Evolutionary conservation across 1,140 invertebrate genomes (phyloP).

Genomic region (Temnothorax nylanderi): DNA sequence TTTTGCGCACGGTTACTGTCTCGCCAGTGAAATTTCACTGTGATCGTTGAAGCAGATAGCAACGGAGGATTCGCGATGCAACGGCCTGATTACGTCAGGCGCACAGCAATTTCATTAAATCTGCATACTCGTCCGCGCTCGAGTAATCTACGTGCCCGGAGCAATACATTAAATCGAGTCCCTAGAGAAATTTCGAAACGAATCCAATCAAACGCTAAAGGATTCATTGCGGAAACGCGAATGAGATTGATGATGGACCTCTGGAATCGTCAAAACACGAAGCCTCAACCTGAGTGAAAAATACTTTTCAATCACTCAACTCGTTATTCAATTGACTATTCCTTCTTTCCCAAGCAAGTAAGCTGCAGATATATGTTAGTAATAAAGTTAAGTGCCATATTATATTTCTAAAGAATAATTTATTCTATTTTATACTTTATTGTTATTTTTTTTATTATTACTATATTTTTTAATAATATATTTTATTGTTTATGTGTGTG

Average conservation of each 20-base stretch:
- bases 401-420: not conserved
- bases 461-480: not conserved
- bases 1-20: not conserved
- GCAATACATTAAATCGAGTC: slow-evolving; percentile 10
- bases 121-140: slow-evolving; percentile 47
- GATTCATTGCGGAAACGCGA: slow-evolving; percentile 24
- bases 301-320: not conserved
- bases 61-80: slow-evolving; percentile 14
- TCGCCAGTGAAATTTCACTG: slow-evolving; percentile 50
- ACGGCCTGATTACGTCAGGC: slow-evolving; percentile 65
- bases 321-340: not conserved
- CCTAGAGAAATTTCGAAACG: slow-evolving; percentile 49
- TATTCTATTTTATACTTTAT: not conserved
- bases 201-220: slow-evolving; percentile 50
- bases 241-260: slow-evolving; percentile 26
- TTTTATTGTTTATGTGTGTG: not conserved
- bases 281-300: not conserved
- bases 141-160: slow-evolving; percentile 21
- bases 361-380: not conserved
- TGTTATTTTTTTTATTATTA: slow-evolving; percentile 1
- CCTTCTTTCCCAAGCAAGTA: not conserved
- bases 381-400: not conserved
- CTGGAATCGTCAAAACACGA: not conserved
- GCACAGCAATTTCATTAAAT: slow-evolving; percentile 62
- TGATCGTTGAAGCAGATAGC: slow-evolving; percentile 52